Evolutionary conservation across 2,797 vertebrate species (phyloP), one percentile per base, ranked within the genome.

Genomic region (Xenentodon cancila): DNA sequence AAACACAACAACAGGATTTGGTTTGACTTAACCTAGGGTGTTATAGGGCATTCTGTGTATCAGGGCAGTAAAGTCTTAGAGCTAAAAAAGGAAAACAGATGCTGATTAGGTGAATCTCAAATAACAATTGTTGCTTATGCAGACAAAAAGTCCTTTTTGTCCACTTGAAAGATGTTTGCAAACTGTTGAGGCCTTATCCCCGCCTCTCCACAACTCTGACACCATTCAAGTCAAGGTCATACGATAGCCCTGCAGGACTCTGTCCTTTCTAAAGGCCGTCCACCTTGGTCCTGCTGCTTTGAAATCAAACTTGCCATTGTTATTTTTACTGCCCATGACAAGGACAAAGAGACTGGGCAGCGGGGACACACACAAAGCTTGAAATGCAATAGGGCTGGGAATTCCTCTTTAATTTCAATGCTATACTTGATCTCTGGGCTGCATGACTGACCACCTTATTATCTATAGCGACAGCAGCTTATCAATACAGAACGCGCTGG

Each of bases 401-500:
- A 96, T 94, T 92, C 89, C 84, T 91, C 89, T 91, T 92, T 87
- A 89, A 93, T 95, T 95, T 95, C 93, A 89, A 92, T 92, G 93
- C 94, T 94, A 94, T 95, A 96, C 91, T 94, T 90, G 94, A 97
- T 96, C 95, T 94, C 91, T 90, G 62, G 80, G 92, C 90, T 95
- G 95, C 95, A 94, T 95, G 94, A 94, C 94, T 95, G 95, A 95
- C 91, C 93, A 92, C 90, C 92, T 95, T 94, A 95, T 96, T 95
- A 95, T 93, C 91, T 94, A 93, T 93, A 92, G 86, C 80, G 91
- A 92, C 90, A 92, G 91, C 86, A 84, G 90, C 90, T 93, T 92
- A 92, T 93, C 92, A 77, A 88, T 79, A 75, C 83, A 88, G 72
- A 88, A 92, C 43, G 51, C 77, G 78, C 85, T 73, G 81, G 92